Base-by-base conservation (phyloP, 2,797 vertebrate species). In the Propithecus perrieri region DNA sequence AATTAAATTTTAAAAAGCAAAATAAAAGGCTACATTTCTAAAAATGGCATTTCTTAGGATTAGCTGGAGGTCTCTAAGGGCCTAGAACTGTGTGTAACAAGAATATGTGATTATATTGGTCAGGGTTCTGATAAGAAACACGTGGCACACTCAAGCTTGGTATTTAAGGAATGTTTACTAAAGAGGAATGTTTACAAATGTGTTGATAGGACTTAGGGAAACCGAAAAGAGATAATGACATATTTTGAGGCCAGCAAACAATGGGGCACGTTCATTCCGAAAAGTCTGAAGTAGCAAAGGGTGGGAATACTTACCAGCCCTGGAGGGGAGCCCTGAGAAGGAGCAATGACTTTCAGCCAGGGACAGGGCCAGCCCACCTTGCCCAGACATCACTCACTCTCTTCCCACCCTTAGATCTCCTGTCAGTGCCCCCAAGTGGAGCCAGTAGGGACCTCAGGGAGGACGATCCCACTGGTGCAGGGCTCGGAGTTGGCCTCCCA, bases 81-180 rank as follows among this genome's bases (percentile, higher is more conserved):
- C 18, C 71, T 85, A 53, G 30, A 46, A 72, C 5, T 35, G 33
- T 84, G 63, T 24, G n/a, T 78, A 46, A 24, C 41, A 90, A 71
- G 35, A 48, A n/a, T 80, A 71, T 2, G 24, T 76, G 86, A 85
- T 83, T 76, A 11, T 72, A 72, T 53, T 55, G 79, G 33, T 88
- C 80, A 63, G 30, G 20, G 46, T 95, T 91, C 28, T 53, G 28
- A 57, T 61, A 65, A 43, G 48, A 95, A 93, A 38, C 17, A 22
- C 11, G 38, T 84, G 38, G 17, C 15, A 8, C 72, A 30, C 30
- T 83, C 46, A 85, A 20, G 24, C 22, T 87, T 84, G 43, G 28
- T 80, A 75, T 50, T 92, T 83, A 88, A 91, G 26, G 72, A 72
- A 79, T 88, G 38, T 67, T 76, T 81, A 69, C 89, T 63, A 63